These are phyloP conservation scores for Drosophila kuntzei DNA, from an alignment of 2,888 invertebrate genomes.

Conservation along the genomic window DNA sequence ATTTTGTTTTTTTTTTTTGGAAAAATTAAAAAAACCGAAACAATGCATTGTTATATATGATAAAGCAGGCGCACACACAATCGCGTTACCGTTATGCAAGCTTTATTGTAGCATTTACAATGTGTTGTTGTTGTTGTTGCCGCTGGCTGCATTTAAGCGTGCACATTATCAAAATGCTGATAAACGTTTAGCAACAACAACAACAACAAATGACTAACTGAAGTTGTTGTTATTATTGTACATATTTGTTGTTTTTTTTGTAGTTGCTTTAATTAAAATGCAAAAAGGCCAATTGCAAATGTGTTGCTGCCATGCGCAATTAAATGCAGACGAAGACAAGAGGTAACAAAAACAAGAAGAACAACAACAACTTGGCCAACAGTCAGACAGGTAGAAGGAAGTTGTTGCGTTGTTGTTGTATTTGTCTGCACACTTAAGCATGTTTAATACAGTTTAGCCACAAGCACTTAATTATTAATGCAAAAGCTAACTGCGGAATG, in stretches of 20 bases:
- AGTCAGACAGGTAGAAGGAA: conserved; percentile 60
- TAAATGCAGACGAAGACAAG: conserved; percentile 67
- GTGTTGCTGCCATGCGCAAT: conserved; percentile 71
- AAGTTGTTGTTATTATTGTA: conserved; percentile 9
- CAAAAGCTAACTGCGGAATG: conserved; percentile 23
- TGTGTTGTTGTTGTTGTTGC: conserved; percentile 20
- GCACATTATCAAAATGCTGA: conserved; percentile 83
- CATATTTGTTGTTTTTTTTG: conserved; percentile 15
- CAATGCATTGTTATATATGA: conserved; percentile 58
- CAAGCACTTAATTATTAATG: conserved; percentile 84
- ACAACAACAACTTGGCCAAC: conserved; percentile 36
- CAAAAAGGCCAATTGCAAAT: conserved; percentile 81
- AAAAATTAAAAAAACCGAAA: conserved; percentile 19
- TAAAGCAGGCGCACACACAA: conserved; percentile 33
- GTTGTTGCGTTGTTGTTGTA: conserved; percentile 44
- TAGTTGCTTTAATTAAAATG: conserved; percentile 77
- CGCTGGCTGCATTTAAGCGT: conserved; percentile 65
- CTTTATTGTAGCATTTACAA: conserved; percentile 44
- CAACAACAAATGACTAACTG: conserved; percentile 6
- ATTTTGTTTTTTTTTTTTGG: conserved; percentile 1
- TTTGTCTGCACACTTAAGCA: conserved; percentile 83
- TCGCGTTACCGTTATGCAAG: conserved; percentile 76
- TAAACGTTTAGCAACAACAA: conserved; percentile 79
- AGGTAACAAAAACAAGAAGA: conserved; percentile 28
- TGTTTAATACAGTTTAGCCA: conserved; percentile 85